These are phyloP conservation scores for Ailurus styani DNA, from an alignment of 2,113 vertebrate species.

Conservation along the genomic window DNA sequence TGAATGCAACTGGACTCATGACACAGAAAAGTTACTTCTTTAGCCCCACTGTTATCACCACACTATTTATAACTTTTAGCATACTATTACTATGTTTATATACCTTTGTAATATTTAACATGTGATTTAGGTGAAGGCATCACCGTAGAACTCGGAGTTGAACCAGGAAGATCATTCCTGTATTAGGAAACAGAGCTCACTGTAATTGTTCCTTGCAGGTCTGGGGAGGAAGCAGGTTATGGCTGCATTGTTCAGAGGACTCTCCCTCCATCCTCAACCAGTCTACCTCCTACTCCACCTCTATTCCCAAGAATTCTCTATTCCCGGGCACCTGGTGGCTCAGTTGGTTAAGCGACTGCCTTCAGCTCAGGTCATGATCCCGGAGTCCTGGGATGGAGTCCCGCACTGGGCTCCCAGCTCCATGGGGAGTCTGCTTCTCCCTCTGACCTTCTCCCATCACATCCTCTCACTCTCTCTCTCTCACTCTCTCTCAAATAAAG, in stretches of 20 bases:
- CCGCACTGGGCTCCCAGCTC: no score
- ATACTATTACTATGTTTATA: background rate
- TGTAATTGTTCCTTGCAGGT: background rate
- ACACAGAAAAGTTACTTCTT: background rate
- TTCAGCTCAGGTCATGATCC: no score
- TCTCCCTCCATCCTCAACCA: background rate
- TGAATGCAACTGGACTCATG: background rate
- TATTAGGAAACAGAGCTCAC: background rate
- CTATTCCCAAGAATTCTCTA: background rate
- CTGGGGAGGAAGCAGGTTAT: background rate
- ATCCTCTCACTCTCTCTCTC: no score
- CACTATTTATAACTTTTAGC: background rate
- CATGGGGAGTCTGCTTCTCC: no score
- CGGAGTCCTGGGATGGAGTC: no score
- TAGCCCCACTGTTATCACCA: background rate
- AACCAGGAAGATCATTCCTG: background rate
- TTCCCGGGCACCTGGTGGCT: no score
- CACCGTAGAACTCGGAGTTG: background rate
- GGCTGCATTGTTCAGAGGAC: background rate
- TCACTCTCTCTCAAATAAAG: no score
- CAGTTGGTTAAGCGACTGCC: no score
- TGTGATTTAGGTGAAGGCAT: background rate
- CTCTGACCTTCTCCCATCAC: no score
- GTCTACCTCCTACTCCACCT: background rate
- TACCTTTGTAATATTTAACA: background rate